Evolutionary conservation across 2,797 vertebrate genomes (phyloP), one percentile per base, ranked within the genome.

Genomic region (Melanotaenia maccullochi): DNA sequence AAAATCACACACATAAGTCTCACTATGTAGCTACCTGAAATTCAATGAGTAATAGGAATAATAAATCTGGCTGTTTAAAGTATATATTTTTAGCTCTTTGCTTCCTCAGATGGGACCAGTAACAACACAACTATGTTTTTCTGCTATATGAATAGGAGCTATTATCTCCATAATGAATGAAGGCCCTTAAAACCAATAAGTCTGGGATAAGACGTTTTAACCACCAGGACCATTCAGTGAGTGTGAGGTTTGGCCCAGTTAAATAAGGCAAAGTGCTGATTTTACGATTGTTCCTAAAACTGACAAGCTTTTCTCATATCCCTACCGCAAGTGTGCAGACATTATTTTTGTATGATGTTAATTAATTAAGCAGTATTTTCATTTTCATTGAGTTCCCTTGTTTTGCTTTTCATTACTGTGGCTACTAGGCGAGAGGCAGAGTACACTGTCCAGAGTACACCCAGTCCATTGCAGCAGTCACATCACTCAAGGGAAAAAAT

Each of bases 321-420:
- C 72, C 51, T 76, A 83, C 82, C 76, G 78, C 58, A 78, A 83
- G 77, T 84, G 60, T 79, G 80, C 63, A 73, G 54, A 69, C 78
- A 84, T 90, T 78, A 86, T 87, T 74, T 85, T 80, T 87, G 74
- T 81, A 81, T 82, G 75, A 79, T 77, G 77, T 81, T 87, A 84
- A 87, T 90, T 89, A 92, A 90, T 88, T 74, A 89, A 76, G 66
- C 71, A 71, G 75, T 86, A 80, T 90, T 87, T 90, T 87, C 89
- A 89, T 92, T 92, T 33, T 33, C 32, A 90, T 90, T 90, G 78
- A 90, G 83, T 80, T 87, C 79, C 76, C 79, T 79, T 36, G 35
- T 83, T 85, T 85, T 40, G 18, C 78, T 80, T 67, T 68, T 85
- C 81, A 76, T 7, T 83, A 11, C 40, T 16, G 40, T 11, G 14